These are phyloP conservation scores for Muscicapa adusta DNA, from an alignment of 2,113 vertebrate genomes.

Conservation along the genomic window DNA sequence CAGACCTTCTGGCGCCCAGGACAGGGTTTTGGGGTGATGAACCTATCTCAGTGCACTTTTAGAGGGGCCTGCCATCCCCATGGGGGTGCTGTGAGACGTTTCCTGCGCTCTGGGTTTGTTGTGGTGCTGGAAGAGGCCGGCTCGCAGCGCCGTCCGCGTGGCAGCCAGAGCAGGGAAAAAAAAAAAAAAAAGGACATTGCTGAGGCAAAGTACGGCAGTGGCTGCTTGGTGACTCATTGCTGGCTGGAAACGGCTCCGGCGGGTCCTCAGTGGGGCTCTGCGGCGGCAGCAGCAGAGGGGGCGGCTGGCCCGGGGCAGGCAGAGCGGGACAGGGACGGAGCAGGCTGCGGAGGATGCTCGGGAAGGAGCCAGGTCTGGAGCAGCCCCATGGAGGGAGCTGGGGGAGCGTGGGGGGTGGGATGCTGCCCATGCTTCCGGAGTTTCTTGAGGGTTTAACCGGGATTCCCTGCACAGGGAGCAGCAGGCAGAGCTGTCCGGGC, in stretches of 20 bases:
- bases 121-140: not conserved
- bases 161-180: not conserved
- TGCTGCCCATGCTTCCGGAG: not conserved
- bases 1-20: not conserved
- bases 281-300: not conserved
- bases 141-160: not conserved
- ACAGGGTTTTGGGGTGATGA: not conserved
- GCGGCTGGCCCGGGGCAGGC: not conserved
- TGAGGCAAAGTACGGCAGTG: not conserved
- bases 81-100: not conserved
- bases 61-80: fast-evolving
- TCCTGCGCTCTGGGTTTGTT: not conserved
- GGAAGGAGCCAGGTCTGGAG: not conserved
- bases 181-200: not conserved
- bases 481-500: not conserved
- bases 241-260: not conserved
- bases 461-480: conserved; percentile 9
- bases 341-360: not conserved
- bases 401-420: not conserved
- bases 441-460: not conserved
- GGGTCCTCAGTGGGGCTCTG: conserved; percentile 1
- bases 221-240: conserved; percentile 53
- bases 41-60: not conserved
- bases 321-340: not conserved
- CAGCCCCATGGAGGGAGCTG: not conserved